Percentiles rank a stretch among this genome's conserved stretches.
Evolutionary conservation across 2,888 invertebrate genomes (phyloP).

Genomic region (Agrypnus murinus): DNA sequence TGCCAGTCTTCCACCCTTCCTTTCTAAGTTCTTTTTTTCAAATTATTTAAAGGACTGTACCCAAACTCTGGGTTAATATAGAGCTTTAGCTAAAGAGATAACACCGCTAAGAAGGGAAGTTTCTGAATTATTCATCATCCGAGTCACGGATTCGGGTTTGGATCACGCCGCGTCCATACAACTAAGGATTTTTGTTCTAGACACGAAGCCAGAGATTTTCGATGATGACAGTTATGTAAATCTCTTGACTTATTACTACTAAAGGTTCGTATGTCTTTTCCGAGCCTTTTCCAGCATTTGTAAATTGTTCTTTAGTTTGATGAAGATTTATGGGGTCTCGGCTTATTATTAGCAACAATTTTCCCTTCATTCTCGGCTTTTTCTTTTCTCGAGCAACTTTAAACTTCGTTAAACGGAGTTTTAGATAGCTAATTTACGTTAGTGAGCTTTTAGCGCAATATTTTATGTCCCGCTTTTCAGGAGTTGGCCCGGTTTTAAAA

Average conservation of each 20-base stretch:
- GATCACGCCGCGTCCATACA: slow-evolving; percentile 54
- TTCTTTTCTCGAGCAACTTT: slow-evolving; percentile 26
- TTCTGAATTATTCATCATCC: slow-evolving; percentile 58
- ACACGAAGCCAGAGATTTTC: slow-evolving; percentile 59
- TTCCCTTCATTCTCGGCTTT: slow-evolving; percentile 14
- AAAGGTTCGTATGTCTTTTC: slow-evolving; percentile 57
- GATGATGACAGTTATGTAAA: slow-evolving; percentile 64
- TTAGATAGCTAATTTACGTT: slow-evolving; percentile 36
- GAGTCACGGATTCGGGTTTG: slow-evolving; percentile 49
- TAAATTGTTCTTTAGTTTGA: slow-evolving; percentile 39
- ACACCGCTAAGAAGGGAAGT: slow-evolving; percentile 55
- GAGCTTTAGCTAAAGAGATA: slow-evolving; percentile 59
- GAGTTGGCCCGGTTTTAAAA: slow-evolving; percentile 11
- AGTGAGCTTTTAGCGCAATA: slow-evolving; percentile 39
- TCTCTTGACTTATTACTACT: slow-evolving; percentile 63
- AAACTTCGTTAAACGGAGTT: slow-evolving; percentile 36
- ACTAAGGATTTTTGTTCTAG: slow-evolving; percentile 56
- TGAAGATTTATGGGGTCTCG: slow-evolving; percentile 40
- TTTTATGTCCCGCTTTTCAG: slow-evolving; percentile 23
- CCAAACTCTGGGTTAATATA: slow-evolving; percentile 59
- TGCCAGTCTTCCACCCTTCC: slow-evolving; percentile 37
- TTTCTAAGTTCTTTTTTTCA: slow-evolving; percentile 52
- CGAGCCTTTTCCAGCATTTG: slow-evolving; percentile 37
- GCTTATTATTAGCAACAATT: slow-evolving; percentile 23
- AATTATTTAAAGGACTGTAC: slow-evolving; percentile 56